Evolutionary conservation across 2,888 invertebrate genomes (phyloP).

Genomic region (Brachycybe producta): DNA sequence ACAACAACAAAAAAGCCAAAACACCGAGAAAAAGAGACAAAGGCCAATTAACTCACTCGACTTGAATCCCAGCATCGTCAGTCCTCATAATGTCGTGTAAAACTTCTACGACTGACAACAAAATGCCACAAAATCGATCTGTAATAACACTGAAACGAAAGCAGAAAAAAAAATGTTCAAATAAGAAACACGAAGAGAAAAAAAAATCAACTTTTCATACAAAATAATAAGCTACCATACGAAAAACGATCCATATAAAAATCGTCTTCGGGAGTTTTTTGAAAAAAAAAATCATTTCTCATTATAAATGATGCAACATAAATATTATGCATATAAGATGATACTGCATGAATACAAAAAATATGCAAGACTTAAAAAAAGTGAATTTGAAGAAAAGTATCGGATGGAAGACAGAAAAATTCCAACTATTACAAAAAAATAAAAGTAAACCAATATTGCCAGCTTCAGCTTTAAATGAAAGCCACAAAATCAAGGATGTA

Average conservation of each 20-base stretch:
- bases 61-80: conserved; percentile 48
- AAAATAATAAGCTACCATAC: neutral
- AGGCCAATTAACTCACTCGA: conserved; percentile 44
- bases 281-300: neutral
- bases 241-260: conserved; percentile 2
- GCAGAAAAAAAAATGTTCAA: conserved; percentile 42
- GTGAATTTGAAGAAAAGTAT: neutral
- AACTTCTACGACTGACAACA: conserved; percentile 59
- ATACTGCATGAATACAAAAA: neutral
- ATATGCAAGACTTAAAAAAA: neutral
- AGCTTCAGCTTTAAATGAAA: neutral
- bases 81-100: conserved; percentile 64
- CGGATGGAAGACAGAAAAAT: neutral
- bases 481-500: too few species aligned
- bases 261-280: neutral
- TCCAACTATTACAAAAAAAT: too few species aligned
- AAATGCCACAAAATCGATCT: conserved; percentile 55
- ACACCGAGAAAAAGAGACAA: too few species aligned
- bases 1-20: too few species aligned
- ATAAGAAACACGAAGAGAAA: conserved; percentile 35
- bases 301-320: neutral
- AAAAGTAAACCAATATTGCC: too few species aligned
- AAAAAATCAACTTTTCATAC: neutral
- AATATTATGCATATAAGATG: neutral
- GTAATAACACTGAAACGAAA: conserved; percentile 54